These are phyloP conservation scores for Trochalopteron elliotii DNA, from an alignment of 2,113 vertebrate genomes.

Conservation along the genomic window DNA sequence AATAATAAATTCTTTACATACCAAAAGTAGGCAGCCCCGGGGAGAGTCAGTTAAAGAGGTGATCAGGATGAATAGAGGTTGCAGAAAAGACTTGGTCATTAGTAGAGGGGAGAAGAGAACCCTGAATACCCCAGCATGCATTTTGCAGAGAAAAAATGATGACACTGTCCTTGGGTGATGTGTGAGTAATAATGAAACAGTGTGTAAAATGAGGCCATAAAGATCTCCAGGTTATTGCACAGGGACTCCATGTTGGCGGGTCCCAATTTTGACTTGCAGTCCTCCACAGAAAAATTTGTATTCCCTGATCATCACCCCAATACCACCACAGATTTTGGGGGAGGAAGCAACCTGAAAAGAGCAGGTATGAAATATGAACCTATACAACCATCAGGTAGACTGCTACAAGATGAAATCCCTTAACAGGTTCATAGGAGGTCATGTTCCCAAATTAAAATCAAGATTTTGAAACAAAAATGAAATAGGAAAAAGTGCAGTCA, in stretches of 20 bases:
- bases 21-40: slow-evolving; percentile 18
- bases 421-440: background rate
- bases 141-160: slow-evolving; percentile 4
- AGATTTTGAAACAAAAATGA: background rate
- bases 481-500: background rate
- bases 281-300: background rate
- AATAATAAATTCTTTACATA: slow-evolving; percentile 60
- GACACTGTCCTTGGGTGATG: background rate
- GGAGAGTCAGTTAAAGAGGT: slow-evolving; percentile 44
- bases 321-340: background rate
- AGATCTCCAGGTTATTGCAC: background rate
- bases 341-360: background rate
- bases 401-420: background rate
- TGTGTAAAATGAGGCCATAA: background rate
- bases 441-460: background rate
- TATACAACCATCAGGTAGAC: background rate
- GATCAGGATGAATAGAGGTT: slow-evolving; percentile 44
- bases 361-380: background rate
- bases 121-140: background rate
- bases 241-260: background rate
- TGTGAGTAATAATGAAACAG: slow-evolving; percentile 11
- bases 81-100: slow-evolving; percentile 36
- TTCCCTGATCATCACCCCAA: background rate
- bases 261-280: background rate
- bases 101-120: slow-evolving; percentile 4